Conservation (phyloP, 2,113 vertebrate species). For the Equus quagga region DNA sequence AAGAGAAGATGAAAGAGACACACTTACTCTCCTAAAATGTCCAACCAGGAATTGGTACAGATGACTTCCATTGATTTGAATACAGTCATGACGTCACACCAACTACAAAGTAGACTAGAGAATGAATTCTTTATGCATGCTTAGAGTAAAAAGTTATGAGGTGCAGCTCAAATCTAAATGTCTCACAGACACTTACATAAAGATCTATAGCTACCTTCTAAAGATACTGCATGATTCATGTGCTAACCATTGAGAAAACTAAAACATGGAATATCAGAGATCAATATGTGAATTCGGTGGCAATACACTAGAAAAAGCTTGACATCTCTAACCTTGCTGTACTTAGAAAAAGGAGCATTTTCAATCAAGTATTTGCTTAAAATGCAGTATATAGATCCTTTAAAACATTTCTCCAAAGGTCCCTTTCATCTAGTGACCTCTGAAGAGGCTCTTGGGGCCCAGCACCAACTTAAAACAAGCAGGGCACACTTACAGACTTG, state of each 20-base stretch:
- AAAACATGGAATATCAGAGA: not conserved
- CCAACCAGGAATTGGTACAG: not conserved
- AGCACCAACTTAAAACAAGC: constrained; percentile 54
- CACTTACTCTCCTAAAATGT: not conserved
- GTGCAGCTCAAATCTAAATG: not conserved
- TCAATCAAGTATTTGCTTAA: constrained; percentile 53
- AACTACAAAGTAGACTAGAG: not conserved
- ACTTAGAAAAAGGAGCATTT: constrained; percentile 40
- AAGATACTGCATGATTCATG: not conserved
- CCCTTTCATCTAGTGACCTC: constrained; percentile 64
- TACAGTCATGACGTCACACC: not conserved
- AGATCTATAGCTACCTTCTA: not conserved
- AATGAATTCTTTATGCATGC: not conserved
- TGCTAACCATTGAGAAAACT: not conserved
- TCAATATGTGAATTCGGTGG: not conserved
- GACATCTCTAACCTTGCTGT: not conserved
- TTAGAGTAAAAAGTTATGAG: not conserved
- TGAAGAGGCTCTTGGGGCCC: constrained; percentile 27
- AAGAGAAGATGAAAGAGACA: not conserved
- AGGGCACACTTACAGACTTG: not conserved
- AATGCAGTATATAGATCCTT: constrained; percentile 14
- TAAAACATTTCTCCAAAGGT: constrained; percentile 55
- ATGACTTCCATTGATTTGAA: not conserved
- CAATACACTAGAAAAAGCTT: not conserved
- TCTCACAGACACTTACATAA: not conserved